phyloP scores from a whole-genome alignment of 1,140 invertebrate species.

The Psilanteris sp. region DNA sequence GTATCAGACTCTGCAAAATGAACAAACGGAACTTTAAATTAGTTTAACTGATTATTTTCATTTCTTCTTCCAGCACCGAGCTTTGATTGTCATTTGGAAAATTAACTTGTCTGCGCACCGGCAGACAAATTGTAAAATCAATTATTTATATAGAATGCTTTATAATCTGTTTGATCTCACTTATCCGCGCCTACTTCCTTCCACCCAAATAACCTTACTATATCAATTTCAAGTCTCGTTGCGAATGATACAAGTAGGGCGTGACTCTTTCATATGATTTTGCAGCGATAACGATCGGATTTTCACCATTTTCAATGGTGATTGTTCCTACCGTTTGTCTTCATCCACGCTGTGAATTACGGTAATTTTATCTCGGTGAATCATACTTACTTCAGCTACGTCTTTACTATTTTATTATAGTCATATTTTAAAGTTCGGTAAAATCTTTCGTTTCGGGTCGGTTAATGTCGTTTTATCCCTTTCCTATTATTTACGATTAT shows the following conservation, averaged over 20 bases:
- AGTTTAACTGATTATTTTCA: too few relatives aligned
- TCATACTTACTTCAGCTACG: conserved; percentile 26
- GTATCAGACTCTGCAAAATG: too few relatives aligned
- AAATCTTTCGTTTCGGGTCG: conserved; percentile 42
- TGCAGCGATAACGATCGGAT: conserved; percentile 61
- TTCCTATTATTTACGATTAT: too few relatives aligned
- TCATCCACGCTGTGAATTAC: conserved; percentile 59
- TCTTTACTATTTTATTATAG: conserved; percentile 32
- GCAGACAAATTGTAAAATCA: conserved; percentile 4
- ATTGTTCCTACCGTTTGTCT: conserved; percentile 65
- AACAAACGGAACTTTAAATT: neutral
- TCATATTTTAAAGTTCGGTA: conserved; percentile 13
- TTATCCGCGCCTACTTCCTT: conserved; percentile 15
- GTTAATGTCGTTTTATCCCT: too few relatives aligned
- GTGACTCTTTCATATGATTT: conserved; percentile 56
- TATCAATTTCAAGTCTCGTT: conserved; percentile 32
- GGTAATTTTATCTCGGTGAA: conserved; percentile 58
- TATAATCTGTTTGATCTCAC: conserved; percentile 8
- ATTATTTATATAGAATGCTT: conserved; percentile 29
- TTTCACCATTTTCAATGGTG: conserved; percentile 65
- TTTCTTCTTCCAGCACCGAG: too few relatives aligned
- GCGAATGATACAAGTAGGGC: conserved; percentile 29
- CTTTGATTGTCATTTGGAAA: neutral
- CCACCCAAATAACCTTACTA: conserved; percentile 7
- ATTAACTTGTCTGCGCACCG: neutral